Evolutionary conservation across 2,888 invertebrate species (phyloP), one percentile per base, ranked within the genome.

Genomic region (Drosophila neutralis): DNA sequence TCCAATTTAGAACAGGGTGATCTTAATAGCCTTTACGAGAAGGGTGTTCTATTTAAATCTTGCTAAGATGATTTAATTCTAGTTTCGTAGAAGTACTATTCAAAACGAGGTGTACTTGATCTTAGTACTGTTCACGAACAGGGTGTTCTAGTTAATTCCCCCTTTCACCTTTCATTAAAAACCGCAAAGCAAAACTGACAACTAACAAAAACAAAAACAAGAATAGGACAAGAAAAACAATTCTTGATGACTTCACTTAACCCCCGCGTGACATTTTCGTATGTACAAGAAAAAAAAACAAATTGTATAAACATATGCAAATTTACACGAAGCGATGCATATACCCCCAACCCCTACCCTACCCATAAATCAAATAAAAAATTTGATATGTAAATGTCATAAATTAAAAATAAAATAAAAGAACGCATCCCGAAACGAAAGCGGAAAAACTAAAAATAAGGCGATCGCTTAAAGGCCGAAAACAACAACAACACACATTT

Each of bases 391-490:
- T 38, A 71, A 76, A 49, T 29, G 35, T 45, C 29, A 52, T 54
- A 76, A 76, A 53, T 51, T 38, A 40, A 49, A 69, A 57, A 60
- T 49, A 70, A 45, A 45, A 24, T 45, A 8, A 45, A 24, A 45
- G 8, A 27, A 69, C 61, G 73, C 64, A 73, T 69, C 68, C 48
- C 59, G 57, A 82, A 84, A 62, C 29, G 61, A 73, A 76, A 67
- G 60, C 73, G 72, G 69, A 72, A 79, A 69, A 86, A 73, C 83
- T 83, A 81, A 81, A 84, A 86, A 81, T 83, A 83, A 31, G 31
- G 35, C 67, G 87, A 83, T 86, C 84, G 65, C 61, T 74, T 64
- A 52, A 69, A 38, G 38, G n/a, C 38, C 29, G 48, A 64, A 63
- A 40, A 42, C 51, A 64, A 56, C 24, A 52, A 59, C 42, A 45